Evolutionary conservation across 2,888 invertebrate genomes (phyloP).

Genomic region (Stenolophus ochropezus): DNA sequence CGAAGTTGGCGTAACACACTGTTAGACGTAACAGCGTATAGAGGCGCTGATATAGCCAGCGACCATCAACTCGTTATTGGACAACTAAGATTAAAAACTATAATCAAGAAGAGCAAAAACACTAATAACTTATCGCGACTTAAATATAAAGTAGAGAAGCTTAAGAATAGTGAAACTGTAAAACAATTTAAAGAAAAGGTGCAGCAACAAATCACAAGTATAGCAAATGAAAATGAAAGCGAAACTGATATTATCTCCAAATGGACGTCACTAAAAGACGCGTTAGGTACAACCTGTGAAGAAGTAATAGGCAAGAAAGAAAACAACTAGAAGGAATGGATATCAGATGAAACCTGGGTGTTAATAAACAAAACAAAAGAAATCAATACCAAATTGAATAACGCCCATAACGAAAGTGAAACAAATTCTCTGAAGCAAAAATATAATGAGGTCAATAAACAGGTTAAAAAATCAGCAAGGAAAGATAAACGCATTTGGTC

Average conservation of each 20-base stretch:
- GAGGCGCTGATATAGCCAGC: neutral
- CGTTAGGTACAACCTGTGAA: neutral
- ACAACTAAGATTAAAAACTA: neutral
- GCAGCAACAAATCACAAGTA: neutral
- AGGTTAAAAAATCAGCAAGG: neutral
- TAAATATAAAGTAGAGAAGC: neutral
- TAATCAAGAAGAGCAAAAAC: neutral
- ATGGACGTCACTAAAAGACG: neutral
- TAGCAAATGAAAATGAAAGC: neutral
- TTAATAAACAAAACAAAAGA: neutral
- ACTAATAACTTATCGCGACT: neutral
- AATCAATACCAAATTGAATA: neutral
- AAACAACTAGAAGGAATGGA: neutral
- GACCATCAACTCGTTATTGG: neutral
- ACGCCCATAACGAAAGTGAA: neutral
- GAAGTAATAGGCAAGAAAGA: neutral
- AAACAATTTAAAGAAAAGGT: neutral
- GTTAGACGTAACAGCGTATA: neutral
- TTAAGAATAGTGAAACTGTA: neutral
- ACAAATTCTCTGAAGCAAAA: neutral
- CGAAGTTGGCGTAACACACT: constrained; percentile 12
- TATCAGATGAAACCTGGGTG: neutral
- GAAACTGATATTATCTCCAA: neutral
- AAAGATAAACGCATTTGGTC: neutral
- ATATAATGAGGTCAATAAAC: neutral